Conservation (phyloP, 2,797 vertebrate genomes). For the Mormyrus proboscirostris region DNA sequence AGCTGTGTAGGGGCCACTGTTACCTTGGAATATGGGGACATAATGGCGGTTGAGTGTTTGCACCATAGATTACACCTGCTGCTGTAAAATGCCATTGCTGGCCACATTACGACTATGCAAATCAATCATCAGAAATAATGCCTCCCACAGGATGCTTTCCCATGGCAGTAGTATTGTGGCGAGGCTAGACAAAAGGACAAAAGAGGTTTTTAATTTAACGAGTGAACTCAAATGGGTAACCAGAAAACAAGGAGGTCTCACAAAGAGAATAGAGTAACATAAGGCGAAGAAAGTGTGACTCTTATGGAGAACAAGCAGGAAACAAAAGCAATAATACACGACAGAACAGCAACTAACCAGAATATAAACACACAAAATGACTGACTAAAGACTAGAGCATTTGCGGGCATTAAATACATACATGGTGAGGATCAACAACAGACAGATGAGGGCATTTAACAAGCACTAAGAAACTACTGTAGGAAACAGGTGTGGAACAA, state of each 20-base stretch:
- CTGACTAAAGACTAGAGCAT: not conserved
- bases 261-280: not conserved
- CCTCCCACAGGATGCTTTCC: not conserved
- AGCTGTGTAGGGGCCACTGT: not conserved
- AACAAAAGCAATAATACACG: not conserved
- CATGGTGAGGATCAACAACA: not conserved
- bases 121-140: not conserved
- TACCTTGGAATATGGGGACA: not conserved
- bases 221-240: not conserved
- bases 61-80: not conserved
- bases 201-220: not conserved
- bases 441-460: not conserved
- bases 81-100: not conserved
- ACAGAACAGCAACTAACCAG: not conserved
- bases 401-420: not conserved
- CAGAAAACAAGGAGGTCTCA: not conserved
- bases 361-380: not conserved
- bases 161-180: not conserved
- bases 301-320: not conserved
- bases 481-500: not conserved
- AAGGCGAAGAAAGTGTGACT: not conserved
- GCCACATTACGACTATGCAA: not conserved
- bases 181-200: not conserved
- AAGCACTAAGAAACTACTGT: not conserved
- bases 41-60: not conserved